phyloP scores from a whole-genome alignment of 2,113 vertebrate species.

The Cavia aperea region DNA sequence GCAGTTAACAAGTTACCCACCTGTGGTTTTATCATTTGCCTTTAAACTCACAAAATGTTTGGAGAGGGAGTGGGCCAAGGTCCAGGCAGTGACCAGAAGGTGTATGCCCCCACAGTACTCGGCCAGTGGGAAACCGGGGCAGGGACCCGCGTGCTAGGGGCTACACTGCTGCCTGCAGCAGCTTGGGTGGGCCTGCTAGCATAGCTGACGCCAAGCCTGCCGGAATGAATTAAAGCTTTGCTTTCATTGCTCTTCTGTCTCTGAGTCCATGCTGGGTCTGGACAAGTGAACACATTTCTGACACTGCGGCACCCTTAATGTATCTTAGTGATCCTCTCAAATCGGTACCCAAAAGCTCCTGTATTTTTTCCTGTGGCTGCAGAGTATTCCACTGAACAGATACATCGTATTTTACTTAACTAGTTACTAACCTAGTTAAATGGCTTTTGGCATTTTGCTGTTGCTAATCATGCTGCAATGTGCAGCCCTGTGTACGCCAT shows the following conservation, averaged over 20 bases:
- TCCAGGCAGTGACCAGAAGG: neutral
- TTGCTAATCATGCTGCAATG: rapidly evolving
- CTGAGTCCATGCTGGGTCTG: neutral
- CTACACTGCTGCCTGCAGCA: neutral
- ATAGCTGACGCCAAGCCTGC: neutral
- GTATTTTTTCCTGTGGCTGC: neutral
- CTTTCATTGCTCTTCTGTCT: neutral
- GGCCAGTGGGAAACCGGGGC: neutral
- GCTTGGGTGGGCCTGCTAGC: neutral
- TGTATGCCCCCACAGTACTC: neutral
- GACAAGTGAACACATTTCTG: neutral
- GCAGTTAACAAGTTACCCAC: neutral
- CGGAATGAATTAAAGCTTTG: neutral
- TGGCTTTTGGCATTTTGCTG: neutral
- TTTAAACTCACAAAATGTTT: neutral
- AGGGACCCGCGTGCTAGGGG: neutral
- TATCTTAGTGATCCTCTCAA: neutral
- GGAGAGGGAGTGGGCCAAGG: neutral
- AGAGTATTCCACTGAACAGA: neutral
- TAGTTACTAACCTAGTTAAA: neutral
- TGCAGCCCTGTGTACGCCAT: too few relatives aligned
- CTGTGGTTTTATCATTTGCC: neutral
- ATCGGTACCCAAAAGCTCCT: neutral
- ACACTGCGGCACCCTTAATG: neutral
- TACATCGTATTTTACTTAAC: neutral